These are phyloP conservation scores for Serranus cabrilla DNA, from an alignment of 2,797 vertebrate species.

Conservation along the genomic window DNA sequence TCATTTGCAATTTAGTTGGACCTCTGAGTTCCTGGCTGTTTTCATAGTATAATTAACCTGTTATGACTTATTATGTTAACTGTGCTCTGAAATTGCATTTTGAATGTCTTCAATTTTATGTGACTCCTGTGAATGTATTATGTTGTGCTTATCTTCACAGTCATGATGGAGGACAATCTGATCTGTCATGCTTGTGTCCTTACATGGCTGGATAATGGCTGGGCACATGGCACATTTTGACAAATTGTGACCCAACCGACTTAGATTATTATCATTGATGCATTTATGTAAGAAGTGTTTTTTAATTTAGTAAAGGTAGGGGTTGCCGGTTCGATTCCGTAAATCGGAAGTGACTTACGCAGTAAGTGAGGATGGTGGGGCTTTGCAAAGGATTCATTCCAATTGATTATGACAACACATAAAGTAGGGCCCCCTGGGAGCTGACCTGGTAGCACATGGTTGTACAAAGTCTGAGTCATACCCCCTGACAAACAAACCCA, in stretches of 20 bases:
- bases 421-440: too few species aligned
- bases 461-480: too few species aligned
- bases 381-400: background rate
- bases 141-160: slow-evolving; percentile 6
- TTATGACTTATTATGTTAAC: slow-evolving; percentile 21
- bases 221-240: too few species aligned
- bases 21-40: background rate
- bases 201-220: background rate
- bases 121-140: slow-evolving; percentile 8
- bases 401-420: too few species aligned
- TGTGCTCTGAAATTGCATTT: slow-evolving; percentile 7
- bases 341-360: too few species aligned
- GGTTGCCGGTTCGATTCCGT: too few species aligned
- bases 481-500: too few species aligned
- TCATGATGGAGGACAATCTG: background rate
- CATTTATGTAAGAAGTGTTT: too few species aligned
- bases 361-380: background rate
- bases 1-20: background rate
- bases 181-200: background rate
- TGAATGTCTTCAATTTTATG: background rate
- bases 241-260: too few species aligned
- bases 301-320: too few species aligned
- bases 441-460: too few species aligned
- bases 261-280: too few species aligned
- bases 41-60: background rate